Evolutionary conservation across 92 coral and sea anemone species (phyloP).

Genomic region (Paragorgia papillata): DNA sequence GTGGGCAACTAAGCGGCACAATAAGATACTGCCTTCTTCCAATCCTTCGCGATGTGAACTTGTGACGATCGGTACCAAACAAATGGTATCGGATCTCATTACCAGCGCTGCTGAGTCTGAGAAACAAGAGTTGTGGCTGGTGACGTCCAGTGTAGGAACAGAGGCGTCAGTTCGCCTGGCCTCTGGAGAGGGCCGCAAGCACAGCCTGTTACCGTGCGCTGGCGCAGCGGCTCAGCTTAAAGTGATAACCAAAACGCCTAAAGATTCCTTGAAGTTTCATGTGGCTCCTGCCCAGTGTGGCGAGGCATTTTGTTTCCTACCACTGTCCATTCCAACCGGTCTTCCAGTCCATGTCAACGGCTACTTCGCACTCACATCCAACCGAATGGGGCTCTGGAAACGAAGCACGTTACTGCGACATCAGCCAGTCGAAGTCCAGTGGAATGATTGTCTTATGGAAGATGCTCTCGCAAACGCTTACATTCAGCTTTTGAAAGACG

Average conservation of each 20-base stretch:
- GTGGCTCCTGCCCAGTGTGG: constrained; percentile 42
- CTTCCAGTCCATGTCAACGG: constrained; percentile 83
- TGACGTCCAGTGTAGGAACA: constrained; percentile 56
- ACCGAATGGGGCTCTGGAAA: constrained; percentile 88
- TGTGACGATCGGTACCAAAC: neutral
- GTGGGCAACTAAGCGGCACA: neutral
- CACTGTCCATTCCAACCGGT: constrained; percentile 77
- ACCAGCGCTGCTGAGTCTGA: constrained; percentile 34
- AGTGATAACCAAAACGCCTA: neutral
- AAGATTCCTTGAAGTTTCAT: neutral
- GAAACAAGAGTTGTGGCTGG: constrained; percentile 52
- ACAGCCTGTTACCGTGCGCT: constrained; percentile 67
- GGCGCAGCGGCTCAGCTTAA: constrained; percentile 59
- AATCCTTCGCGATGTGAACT: constrained; percentile 2
- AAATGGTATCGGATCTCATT: neutral
- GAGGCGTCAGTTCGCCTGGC: constrained; percentile 61
- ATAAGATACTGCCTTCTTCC: neutral
- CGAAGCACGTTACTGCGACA: constrained; percentile 53
- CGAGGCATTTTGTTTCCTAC: constrained; percentile 78
- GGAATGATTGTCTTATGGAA: constrained; percentile 74
- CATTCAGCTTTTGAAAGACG: constrained; percentile 57
- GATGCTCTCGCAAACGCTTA: constrained; percentile 72
- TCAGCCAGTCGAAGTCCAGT: constrained; percentile 69
- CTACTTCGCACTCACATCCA: constrained; percentile 80
- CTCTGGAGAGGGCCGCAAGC: constrained; percentile 59